phyloP scores from a whole-genome alignment of 2,797 vertebrate genomes.

The Xerus rutilus region DNA sequence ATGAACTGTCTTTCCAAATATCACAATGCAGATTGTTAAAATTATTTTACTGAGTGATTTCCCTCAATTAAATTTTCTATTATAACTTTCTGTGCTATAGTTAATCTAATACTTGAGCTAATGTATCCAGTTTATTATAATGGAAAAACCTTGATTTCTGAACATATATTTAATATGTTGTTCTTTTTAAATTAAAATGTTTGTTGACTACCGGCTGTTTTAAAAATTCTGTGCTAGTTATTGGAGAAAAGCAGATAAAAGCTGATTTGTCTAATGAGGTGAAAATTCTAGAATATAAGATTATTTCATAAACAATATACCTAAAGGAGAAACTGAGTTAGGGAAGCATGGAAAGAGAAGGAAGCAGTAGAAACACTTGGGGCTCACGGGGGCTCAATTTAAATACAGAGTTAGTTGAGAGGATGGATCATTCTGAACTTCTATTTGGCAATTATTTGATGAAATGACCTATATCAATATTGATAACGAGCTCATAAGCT shows the following conservation, averaged over 20 bases:
- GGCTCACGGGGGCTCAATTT: background rate
- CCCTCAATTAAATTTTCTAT: background rate
- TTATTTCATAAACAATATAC: background rate
- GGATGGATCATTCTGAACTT: background rate
- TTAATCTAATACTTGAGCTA: background rate
- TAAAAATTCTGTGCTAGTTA: background rate
- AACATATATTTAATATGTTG: background rate
- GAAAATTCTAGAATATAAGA: background rate
- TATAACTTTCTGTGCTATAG: background rate
- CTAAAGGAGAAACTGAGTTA: background rate
- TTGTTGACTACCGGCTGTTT: background rate
- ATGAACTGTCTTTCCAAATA: background rate
- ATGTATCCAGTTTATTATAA: background rate
- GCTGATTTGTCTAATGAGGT: background rate
- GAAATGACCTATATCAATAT: background rate
- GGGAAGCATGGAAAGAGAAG: background rate
- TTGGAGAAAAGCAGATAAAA: background rate
- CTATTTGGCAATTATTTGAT: background rate
- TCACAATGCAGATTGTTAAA: background rate
- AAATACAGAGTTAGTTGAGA: background rate
- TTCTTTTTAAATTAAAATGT: background rate
- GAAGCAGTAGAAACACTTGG: background rate
- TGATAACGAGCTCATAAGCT: background rate
- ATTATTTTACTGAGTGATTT: background rate
- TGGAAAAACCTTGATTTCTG: background rate